Evolutionary conservation across 2,797 vertebrate genomes (phyloP).

Genomic region (Lophotriccus pileatus): DNA sequence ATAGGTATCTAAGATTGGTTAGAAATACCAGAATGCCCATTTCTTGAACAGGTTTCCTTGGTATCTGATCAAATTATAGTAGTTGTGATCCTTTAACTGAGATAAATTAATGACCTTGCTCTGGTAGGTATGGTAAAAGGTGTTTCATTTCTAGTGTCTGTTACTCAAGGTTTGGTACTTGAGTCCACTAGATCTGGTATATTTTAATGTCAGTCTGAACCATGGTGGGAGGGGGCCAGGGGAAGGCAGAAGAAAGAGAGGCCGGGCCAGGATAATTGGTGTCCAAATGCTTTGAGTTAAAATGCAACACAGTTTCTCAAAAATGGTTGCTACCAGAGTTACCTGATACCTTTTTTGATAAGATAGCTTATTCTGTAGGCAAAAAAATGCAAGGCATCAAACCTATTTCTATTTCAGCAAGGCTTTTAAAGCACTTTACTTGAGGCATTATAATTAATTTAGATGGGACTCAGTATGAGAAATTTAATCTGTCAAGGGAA

Average conservation of each 20-base stretch:
- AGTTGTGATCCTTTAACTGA: not conserved
- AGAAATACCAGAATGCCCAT: not conserved
- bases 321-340: not conserved
- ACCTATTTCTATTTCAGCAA: not conserved
- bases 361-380: not conserved
- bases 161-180: not conserved
- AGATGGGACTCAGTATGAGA: not conserved
- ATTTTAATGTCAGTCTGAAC: not conserved
- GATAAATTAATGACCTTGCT: not conserved
- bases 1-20: not conserved
- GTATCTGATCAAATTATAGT: not conserved
- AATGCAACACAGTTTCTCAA: not conserved
- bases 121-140: not conserved
- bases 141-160: not conserved
- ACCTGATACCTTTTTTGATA: not conserved
- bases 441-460: not conserved
- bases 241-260: not conserved
- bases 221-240: rapidly evolving
- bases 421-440: not conserved
- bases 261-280: not conserved
- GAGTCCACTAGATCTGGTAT: not conserved
- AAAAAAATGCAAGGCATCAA: not conserved
- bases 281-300: not conserved
- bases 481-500: not conserved
- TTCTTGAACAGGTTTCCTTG: not conserved